These are phyloP conservation scores for Oscheius sp. DNA, from an alignment of 2,888 invertebrate species.

Conservation along the genomic window DNA sequence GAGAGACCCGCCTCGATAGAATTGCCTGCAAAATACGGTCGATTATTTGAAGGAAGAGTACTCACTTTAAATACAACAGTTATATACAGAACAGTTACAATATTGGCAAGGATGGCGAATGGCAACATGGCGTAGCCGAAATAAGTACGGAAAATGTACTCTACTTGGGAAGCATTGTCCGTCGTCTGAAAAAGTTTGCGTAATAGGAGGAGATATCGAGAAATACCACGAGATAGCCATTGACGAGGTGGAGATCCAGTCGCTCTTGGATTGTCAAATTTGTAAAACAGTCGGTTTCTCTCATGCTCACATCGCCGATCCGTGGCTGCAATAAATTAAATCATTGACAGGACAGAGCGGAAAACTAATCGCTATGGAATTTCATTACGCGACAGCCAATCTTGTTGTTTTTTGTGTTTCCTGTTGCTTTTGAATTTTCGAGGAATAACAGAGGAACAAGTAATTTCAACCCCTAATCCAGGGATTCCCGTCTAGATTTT, in stretches of 20 bases:
- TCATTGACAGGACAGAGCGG: too few relatives aligned
- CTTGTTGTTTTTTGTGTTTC: too few relatives aligned
- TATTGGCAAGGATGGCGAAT: conserved; percentile 57
- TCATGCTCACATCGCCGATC: conserved; percentile 2
- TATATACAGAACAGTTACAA: conserved; percentile 61
- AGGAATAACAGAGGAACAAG: too few relatives aligned
- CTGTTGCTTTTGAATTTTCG: too few relatives aligned
- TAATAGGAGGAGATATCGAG: background rate
- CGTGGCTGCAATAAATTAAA: too few relatives aligned
- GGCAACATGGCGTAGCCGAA: conserved; percentile 67
- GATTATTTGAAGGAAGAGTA: background rate
- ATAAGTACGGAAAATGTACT: conserved; percentile 61
- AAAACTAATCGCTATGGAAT: too few relatives aligned
- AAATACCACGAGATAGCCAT: background rate
- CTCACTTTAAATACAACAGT: conserved; percentile 53
- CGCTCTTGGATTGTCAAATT: conserved; percentile 58
- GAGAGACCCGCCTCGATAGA: conserved; percentile 49
- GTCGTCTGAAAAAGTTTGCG: background rate
- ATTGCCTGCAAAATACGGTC: conserved; percentile 43
- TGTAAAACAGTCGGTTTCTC: conserved; percentile 58
- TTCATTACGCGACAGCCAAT: too few relatives aligned
- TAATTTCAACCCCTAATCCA: too few relatives aligned
- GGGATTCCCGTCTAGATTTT: too few relatives aligned
- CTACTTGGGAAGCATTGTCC: conserved; percentile 34
- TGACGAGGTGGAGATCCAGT: conserved; percentile 57